A percentile compares a stretch with the other conserved stretches of the same genome.
Conservation (phyloP, 2,797 vertebrate genomes). For the Sebastes matsubarae region DNA sequence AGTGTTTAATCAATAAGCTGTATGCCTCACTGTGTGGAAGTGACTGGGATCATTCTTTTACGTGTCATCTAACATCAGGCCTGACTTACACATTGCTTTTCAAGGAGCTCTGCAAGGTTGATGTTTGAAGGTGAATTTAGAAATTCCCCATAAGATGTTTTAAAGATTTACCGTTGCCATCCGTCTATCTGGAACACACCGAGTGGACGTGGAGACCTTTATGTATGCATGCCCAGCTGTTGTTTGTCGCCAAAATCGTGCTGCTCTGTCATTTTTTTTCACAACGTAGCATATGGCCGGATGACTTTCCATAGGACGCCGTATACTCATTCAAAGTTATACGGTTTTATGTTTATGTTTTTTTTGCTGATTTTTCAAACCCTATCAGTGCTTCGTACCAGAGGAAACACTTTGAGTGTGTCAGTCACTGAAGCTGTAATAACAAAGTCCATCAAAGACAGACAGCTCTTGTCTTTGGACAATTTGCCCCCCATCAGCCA, state of each 20-base stretch:
- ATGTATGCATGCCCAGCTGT: constrained; percentile 79
- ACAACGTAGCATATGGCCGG: constrained; percentile 72
- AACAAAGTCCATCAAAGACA: constrained; percentile 53
- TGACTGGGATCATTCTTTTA: no score
- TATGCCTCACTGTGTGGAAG: no score
- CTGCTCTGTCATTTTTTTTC: constrained; percentile 60
- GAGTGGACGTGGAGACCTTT: constrained; percentile 60
- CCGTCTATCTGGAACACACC: constrained; percentile 50
- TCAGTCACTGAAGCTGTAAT: constrained; percentile 26
- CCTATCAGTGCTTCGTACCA: not conserved
- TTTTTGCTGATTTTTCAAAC: constrained; percentile 20
- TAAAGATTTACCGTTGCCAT: constrained; percentile 63
- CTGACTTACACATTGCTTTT: no score
- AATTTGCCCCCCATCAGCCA: constrained; percentile 50
- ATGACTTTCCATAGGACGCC: constrained; percentile 74
- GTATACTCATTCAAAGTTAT: constrained; percentile 61
- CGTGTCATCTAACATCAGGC: no score
- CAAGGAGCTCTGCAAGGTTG: no score
- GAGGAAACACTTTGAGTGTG: constrained; percentile 17
- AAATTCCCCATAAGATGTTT: constrained; percentile 56
- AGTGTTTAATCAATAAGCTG: no score
- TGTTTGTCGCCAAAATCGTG: constrained; percentile 72
- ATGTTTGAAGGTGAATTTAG: constrained; percentile 68
- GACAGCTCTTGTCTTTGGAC: constrained; percentile 50
- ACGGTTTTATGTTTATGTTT: constrained; percentile 21